Conservation (phyloP, 2,797 vertebrate genomes). For the Tokudaia muenninki region DNA sequence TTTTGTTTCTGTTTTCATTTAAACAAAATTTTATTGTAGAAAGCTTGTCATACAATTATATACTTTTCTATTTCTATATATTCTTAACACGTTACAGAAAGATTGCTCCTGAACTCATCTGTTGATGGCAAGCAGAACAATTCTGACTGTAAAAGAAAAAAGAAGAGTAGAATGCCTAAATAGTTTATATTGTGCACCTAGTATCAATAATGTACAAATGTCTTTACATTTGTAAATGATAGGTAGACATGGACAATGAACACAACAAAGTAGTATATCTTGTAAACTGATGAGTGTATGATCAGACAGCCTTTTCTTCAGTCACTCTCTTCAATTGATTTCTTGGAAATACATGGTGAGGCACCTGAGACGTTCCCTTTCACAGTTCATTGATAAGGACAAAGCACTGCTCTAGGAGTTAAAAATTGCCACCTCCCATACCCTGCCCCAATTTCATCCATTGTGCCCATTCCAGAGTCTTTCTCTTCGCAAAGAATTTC, state of each 20-base stretch:
- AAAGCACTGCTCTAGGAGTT: slow-evolving; percentile 77
- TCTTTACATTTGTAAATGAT: slow-evolving; percentile 88
- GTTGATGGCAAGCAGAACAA: slow-evolving; percentile 86
- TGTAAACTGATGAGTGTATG: slow-evolving; percentile 88
- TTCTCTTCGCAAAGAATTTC: slow-evolving; percentile 98
- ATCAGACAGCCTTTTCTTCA: slow-evolving; percentile 84
- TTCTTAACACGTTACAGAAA: slow-evolving; percentile 79
- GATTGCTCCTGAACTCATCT: slow-evolving; percentile 82
- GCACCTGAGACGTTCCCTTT: slow-evolving; percentile 59
- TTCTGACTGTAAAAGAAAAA: slow-evolving; percentile 83
- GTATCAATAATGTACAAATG: slow-evolving; percentile 90
- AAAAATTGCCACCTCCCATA: slow-evolving; percentile 94
- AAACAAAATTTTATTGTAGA: slow-evolving; percentile 89
- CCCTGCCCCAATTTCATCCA: slow-evolving; percentile 93
- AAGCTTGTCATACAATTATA: slow-evolving; percentile 87
- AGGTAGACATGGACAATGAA: slow-evolving; percentile 89
- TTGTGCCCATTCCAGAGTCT: slow-evolving; percentile 92
- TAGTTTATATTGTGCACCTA: slow-evolving; percentile 86
- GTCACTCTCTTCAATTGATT: slow-evolving; percentile 81
- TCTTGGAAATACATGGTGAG: slow-evolving; percentile 75
- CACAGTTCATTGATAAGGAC: slow-evolving; percentile 79
- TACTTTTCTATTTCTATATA: slow-evolving; percentile 84
- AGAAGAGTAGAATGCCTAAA: slow-evolving; percentile 82
- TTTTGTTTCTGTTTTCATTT: slow-evolving; percentile 64
- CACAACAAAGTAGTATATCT: slow-evolving; percentile 87